Percentiles rank a stretch among this genome's conserved stretches.
These are phyloP conservation scores for Rousettus madagascariensis DNA, from an alignment of 2,797 vertebrate genomes.

Conservation along the genomic window DNA sequence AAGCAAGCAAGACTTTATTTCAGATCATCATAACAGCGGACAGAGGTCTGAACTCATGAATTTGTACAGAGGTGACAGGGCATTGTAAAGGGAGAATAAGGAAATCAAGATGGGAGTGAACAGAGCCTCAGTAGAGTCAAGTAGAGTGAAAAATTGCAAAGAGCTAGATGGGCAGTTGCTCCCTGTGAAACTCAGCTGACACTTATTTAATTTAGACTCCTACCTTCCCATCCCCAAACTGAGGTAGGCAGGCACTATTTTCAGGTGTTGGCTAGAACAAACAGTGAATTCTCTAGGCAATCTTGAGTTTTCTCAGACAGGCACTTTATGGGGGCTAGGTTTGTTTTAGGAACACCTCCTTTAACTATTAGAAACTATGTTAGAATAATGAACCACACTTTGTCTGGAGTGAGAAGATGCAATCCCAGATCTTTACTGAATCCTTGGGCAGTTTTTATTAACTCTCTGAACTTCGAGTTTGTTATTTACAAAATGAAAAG, in stretches of 20 bases:
- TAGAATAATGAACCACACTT: background rate
- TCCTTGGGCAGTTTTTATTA: background rate
- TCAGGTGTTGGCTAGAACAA: background rate
- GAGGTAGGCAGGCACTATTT: too few species aligned
- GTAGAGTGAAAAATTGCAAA: background rate
- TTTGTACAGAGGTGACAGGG: background rate
- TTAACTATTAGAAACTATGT: background rate
- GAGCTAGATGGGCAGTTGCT: background rate
- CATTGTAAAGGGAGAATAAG: background rate
- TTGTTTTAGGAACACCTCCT: background rate
- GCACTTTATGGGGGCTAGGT: background rate
- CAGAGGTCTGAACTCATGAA: background rate
- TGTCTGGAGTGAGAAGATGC: background rate
- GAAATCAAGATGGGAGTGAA: too few species aligned
- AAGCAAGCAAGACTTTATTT: background rate
- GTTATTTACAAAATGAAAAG: background rate
- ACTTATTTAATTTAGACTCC: background rate
- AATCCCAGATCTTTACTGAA: background rate
- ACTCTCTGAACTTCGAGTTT: background rate
- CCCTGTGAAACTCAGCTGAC: background rate
- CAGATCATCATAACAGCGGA: background rate
- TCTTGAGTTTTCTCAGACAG: background rate
- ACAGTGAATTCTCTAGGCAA: background rate
- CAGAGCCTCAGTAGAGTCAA: background rate
- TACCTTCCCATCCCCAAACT: too few species aligned